Base-by-base conservation (phyloP, 2,113 vertebrate genomes). In the Eurystomus gularis region DNA sequence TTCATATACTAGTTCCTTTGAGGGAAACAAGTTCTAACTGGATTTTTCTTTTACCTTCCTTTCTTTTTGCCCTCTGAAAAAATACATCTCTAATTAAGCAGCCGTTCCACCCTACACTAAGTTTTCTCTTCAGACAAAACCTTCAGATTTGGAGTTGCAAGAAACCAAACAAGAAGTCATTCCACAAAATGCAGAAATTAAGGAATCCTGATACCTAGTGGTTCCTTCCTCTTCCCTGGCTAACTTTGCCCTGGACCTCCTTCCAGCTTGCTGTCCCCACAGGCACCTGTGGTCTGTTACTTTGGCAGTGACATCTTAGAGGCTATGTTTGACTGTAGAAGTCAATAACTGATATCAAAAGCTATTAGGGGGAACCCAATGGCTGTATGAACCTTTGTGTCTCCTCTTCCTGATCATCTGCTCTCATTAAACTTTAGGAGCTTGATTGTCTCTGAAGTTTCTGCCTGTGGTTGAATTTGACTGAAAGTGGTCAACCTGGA, bases 241-340 rank as follows among this genome's bases (percentile, higher is more conserved):
- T 90, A 87, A 37, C 24, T 33, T 86, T 82, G 39, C 26, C n/a
- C 33, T 57, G 13, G 33, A 71, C 17, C 54, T 66, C 57, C 23
- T 66, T 91, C 26, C 31, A 82, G 20, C 31, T 21, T 60, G 44
- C 69, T 64, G 21, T 31, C 44, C 52, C 46, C 28, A n/a, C 7
- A 8, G 35, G 33, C 6, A 75, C 26, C 5, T 0, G 0, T 4
- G 2, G 16, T 21, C 49, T 88, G 10, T 58, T 82, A 58, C 46
- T 94, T 73, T 78, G 28, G 39, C 62, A 57, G 46, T 80, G 49
- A 83, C 49, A 81, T 42, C 13, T 66, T 33, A 31, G 44, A 5
- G n/a, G 5, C 72, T 81, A 26, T 10, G 44, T 87, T 79, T 86
- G 48, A 26, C 35, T 68, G 26, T 8, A 88, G 40, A 80, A 77